A percentile compares a stretch with the other conserved stretches of the same genome.
Conservation (phyloP, 2,113 vertebrate species). For the Rhinogobius similis region DNA sequence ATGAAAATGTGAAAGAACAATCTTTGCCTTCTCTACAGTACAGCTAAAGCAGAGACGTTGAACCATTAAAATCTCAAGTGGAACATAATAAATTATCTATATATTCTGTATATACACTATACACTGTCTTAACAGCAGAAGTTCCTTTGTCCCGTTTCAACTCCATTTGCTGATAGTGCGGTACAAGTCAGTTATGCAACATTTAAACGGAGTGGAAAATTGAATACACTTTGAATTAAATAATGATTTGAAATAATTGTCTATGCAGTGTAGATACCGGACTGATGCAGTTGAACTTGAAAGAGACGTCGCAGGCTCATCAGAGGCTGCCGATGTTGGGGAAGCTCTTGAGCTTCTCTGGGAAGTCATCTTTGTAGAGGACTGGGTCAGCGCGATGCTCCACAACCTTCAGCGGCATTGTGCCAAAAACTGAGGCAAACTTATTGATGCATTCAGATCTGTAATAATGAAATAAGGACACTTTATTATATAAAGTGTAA, state of each 20-base stretch:
- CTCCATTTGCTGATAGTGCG: background rate
- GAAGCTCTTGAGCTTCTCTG: slow-evolving; percentile 98
- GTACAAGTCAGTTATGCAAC: background rate
- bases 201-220: background rate
- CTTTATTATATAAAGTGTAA: background rate
- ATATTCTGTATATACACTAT: slow-evolving; percentile 50
- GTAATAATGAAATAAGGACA: background rate
- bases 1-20: slow-evolving; percentile 15
- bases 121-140: slow-evolving; percentile 43
- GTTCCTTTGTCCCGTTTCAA: slow-evolving; percentile 11
- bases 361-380: slow-evolving; percentile 98
- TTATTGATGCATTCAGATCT: slow-evolving; percentile 99
- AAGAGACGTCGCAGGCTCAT: slow-evolving; percentile 30
- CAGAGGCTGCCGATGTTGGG: slow-evolving; percentile 97
- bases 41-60: slow-evolving; percentile 20
- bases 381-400: slow-evolving; percentile 96
- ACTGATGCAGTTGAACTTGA: slow-evolving; percentile 14
- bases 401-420: slow-evolving; percentile 97
- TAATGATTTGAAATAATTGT: background rate
- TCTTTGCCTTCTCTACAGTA: slow-evolving; percentile 23
- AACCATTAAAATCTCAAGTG: background rate
- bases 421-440: slow-evolving; percentile 95
- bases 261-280: background rate
- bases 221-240: background rate
- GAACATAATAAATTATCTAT: slow-evolving; percentile 59